A percentile compares a stretch with the other conserved stretches of the same genome.
Conservation (phyloP, 2,888 invertebrate genomes). For the Pseudococcus jackbeardsleyi region DNA sequence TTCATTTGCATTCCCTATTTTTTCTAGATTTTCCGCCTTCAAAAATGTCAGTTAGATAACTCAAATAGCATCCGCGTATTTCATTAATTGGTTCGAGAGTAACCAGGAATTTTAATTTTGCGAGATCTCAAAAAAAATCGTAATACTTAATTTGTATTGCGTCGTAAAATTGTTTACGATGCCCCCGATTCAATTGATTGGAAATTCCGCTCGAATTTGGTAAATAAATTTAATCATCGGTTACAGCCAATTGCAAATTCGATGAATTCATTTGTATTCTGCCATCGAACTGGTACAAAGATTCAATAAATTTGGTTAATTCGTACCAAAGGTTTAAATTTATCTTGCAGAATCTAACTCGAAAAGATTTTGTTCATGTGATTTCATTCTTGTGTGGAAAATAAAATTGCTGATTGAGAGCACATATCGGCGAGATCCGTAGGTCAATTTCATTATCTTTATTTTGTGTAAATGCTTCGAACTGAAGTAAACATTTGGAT, state of each 20-base stretch:
- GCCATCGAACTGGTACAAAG: not conserved
- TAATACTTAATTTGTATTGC: not conserved
- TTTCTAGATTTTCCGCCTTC: too few species aligned
- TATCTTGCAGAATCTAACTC: not conserved
- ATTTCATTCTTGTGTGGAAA: not conserved
- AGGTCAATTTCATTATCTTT: constrained; percentile 18
- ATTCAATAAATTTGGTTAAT: not conserved
- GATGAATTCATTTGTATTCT: not conserved
- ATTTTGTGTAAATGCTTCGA: not conserved
- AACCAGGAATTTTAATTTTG: not conserved
- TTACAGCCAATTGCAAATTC: not conserved
- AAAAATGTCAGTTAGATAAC: too few species aligned
- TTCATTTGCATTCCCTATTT: too few species aligned
- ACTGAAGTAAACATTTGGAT: constrained; percentile 41
- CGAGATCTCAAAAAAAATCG: not conserved
- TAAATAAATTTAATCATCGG: not conserved
- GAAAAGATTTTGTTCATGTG: not conserved
- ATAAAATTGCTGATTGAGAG: not conserved
- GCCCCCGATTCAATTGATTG: not conserved
- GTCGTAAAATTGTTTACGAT: not conserved
- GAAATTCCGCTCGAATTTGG: not conserved
- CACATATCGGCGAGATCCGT: not conserved
- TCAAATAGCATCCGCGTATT: too few species aligned
- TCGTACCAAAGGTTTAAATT: not conserved
- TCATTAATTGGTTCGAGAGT: too few species aligned